These are phyloP conservation scores for Leptinotarsa lineolata DNA, from an alignment of 1,140 invertebrate species.

Conservation along the genomic window DNA sequence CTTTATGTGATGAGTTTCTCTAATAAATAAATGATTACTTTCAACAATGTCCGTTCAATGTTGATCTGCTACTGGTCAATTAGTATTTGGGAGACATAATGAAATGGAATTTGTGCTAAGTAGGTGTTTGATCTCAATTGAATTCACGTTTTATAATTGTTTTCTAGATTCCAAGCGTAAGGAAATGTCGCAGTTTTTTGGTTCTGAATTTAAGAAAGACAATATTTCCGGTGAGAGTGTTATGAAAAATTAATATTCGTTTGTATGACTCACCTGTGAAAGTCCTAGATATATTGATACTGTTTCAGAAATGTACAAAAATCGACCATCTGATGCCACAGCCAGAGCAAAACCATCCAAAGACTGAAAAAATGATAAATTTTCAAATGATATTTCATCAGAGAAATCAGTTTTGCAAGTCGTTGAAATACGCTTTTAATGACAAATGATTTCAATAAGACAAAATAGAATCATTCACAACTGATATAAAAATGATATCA, in stretches of 20 bases:
- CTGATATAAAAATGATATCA: no score
- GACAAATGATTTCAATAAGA: no score
- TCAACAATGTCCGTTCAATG: slow-evolving; percentile 1
- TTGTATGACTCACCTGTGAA: slow-evolving; percentile 81
- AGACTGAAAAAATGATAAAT: slow-evolving; percentile 70
- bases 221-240: no score
- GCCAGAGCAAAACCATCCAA: slow-evolving; percentile 96
- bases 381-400: background rate
- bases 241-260: no score
- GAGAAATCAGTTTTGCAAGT: no score
- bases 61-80: background rate
- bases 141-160: background rate
- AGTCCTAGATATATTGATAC: slow-evolving; percentile 98
- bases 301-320: slow-evolving; percentile 98
- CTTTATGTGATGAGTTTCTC: slow-evolving; percentile 19
- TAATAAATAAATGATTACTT: slow-evolving; percentile 21
- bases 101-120: background rate
- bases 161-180: no score
- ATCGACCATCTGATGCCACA: slow-evolving; percentile 91
- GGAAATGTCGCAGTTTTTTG: no score
- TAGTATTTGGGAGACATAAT: background rate
- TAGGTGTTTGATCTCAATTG: background rate
- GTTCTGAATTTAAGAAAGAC: no score
- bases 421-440: no score
- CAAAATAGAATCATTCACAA: no score